Conservation (phyloP, 2,797 vertebrate genomes). For the Tinamus major region DNA sequence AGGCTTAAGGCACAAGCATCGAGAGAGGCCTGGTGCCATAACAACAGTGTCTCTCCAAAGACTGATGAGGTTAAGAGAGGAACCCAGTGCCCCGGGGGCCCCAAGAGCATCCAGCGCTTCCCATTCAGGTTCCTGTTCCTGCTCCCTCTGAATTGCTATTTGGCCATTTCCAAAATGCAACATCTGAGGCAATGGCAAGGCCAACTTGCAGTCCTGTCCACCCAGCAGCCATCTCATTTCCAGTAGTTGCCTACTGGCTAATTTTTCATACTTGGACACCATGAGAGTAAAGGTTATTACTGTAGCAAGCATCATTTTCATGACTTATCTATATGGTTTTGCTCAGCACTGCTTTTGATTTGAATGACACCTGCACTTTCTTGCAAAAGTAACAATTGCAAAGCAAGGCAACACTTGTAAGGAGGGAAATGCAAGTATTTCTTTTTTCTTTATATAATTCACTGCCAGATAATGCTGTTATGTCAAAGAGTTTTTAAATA, state of each 20-base stretch:
- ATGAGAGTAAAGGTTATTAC: neutral
- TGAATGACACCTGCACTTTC: neutral
- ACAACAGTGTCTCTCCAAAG: fast-evolving
- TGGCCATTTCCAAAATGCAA: neutral
- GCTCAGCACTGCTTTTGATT: neutral
- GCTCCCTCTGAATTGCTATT: neutral
- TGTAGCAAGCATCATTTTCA: neutral
- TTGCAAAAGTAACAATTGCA: neutral
- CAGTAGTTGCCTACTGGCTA: neutral
- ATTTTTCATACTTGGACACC: neutral
- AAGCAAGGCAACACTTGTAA: neutral
- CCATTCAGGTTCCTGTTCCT: neutral
- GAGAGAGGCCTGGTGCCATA: neutral
- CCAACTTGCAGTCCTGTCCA: neutral
- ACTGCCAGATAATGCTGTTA: neutral
- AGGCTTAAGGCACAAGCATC: neutral
- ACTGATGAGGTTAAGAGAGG: neutral
- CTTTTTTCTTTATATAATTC: neutral
- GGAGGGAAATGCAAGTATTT: neutral
- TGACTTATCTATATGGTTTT: neutral
- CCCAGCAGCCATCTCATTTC: neutral
- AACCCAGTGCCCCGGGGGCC: neutral
- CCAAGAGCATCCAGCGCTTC: neutral
- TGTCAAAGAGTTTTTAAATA: neutral
- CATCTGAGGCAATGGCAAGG: neutral